phyloP scores from a whole-genome alignment of 2,113 vertebrate genomes.

The Engystomops pustulosus region DNA sequence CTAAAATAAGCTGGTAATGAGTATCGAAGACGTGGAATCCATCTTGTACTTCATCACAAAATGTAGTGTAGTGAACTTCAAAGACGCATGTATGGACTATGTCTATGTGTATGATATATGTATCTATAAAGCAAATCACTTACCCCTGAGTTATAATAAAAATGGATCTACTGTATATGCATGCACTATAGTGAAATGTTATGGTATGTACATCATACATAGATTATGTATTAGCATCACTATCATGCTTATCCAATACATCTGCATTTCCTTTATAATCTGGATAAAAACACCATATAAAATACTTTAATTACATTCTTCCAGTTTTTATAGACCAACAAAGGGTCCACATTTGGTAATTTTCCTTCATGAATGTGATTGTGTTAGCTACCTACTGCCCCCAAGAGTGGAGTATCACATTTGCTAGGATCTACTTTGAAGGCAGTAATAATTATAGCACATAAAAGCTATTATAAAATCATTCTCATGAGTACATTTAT shows the following conservation, averaged over 20 bases:
- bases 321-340: neutral
- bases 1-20: too few relatives aligned
- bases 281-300: neutral
- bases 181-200: neutral
- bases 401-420: neutral
- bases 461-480: slow-evolving; percentile 9
- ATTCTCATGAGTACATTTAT: slow-evolving; percentile 32
- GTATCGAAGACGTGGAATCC: too few relatives aligned
- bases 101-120: too few relatives aligned
- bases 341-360: slow-evolving; percentile 1
- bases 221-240: neutral
- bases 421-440: slow-evolving; percentile 28
- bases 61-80: too few relatives aligned
- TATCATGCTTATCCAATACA: neutral
- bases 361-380: neutral
- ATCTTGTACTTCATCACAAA: too few relatives aligned
- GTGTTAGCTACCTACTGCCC: neutral
- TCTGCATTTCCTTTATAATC: neutral
- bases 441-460: slow-evolving; percentile 3
- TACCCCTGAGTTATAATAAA: too few relatives aligned
- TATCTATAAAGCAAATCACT: too few relatives aligned
- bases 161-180: too few relatives aligned
- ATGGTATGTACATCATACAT: neutral
- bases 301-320: neutral
- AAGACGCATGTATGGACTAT: too few relatives aligned